Evolutionary conservation across 2,888 invertebrate genomes (phyloP), one percentile per base, ranked within the genome.

Genomic region (Tenodera sinensis): DNA sequence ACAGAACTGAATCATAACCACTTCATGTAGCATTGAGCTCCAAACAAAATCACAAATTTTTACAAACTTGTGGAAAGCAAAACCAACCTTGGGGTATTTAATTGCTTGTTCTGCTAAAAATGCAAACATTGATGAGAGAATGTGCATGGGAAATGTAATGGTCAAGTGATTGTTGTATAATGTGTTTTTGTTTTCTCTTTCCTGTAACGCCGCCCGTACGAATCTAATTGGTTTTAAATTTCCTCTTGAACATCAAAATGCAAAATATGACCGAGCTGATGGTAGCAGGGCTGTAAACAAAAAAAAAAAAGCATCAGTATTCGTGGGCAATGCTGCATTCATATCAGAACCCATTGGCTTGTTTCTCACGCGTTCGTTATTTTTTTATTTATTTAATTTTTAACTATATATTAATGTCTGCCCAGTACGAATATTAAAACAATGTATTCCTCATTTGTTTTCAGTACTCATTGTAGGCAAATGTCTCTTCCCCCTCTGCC

Each of bases 91-190:
- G 27, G 54, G 85, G 81, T 54, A 83, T 82, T 87, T 87, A 82
- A 87, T 87, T 82, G 82, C 87, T 87, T 87, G 83, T 87, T 87
- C 87, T 83, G 83, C 81, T 87, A 87, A 87, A 87, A 82, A 87
- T 83, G 81, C 83, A 87, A 87, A 87, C 87, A 34, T 27, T 87
- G 87, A 87, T 87, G 87, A 83, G 83, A 82, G 34, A 34, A 71
- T 34, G 82, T 71, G 87, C 87, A 71, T 87, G 42, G 30, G 83
- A 87, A 87, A 87, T 87, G 87, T 87, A 87, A 87, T 87, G 87
- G 83, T 87, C 87, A 87, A 87, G 87, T 87, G 87, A 87, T 87
- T 87, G 87, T 87, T 87, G 87, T 87, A 87, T 87, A 87, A 87
- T 83, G 87, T 83, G 87, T 87, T 87, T 87, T 87, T 87, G 81